Evolutionary conservation across 92 coral and sea anemone genomes (phyloP), one percentile per base, ranked within the genome.

Genomic region (Muricea muricata): DNA sequence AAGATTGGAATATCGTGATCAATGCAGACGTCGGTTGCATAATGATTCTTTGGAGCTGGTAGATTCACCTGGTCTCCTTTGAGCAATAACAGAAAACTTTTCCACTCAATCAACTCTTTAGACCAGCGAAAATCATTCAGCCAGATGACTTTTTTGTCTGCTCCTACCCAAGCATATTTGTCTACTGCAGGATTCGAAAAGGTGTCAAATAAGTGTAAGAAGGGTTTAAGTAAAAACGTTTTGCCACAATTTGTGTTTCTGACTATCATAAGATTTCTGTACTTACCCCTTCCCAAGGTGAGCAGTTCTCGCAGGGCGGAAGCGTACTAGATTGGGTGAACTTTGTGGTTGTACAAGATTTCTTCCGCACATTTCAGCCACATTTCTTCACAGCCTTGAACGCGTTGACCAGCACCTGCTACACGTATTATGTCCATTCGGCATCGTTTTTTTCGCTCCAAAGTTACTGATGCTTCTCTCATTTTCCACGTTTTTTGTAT

Each of bases 201-300:
- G n/a, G n/a, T n/a, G n/a, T n/a, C n/a, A n/a, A n/a, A n/a, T n/a
- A n/a, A n/a, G n/a, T n/a, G n/a, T n/a, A n/a, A n/a, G n/a, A n/a
- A n/a, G n/a, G n/a, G n/a, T n/a, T n/a, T n/a, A n/a, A n/a, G n/a
- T n/a, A n/a, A n/a, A n/a, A n/a, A n/a, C n/a, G n/a, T n/a, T n/a
- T n/a, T n/a, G n/a, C n/a, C n/a, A n/a, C n/a, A n/a, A n/a, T n/a
- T n/a, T n/a, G n/a, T 63, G 4, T 7, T 11, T 29, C 39, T 32
- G 15, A 63, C 70, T n/a, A 63, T 63, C 4, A 63, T 63, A n/a
- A n/a, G n/a, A n/a, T 63, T 63, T 31, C 70, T 63, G 70, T 63
- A 63, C 70, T 3, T 63, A 29, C 70, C 70, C 24, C 70, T 63
- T 15, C 70, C 70, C 24, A 63, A 25, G 28, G 14, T 0, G 68